phyloP scores from a whole-genome alignment of 2,888 invertebrate species.

The Anthophora plumipes region DNA sequence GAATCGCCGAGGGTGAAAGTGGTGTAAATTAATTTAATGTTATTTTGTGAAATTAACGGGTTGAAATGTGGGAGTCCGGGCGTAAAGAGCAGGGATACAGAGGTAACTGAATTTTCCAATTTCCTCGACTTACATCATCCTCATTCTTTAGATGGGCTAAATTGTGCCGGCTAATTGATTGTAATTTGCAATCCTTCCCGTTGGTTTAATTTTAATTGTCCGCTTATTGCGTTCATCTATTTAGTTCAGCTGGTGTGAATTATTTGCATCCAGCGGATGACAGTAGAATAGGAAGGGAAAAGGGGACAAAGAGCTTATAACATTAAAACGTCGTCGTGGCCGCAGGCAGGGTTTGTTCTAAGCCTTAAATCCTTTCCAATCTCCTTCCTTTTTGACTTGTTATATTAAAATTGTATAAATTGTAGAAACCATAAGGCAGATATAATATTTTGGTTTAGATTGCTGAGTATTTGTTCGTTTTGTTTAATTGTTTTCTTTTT shows the following conservation, averaged over 20 bases:
- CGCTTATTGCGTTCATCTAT: constrained; percentile 23
- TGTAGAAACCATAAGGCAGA: not conserved
- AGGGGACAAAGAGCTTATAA: constrained; percentile 49
- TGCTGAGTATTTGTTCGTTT: not conserved
- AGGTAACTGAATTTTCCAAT: not conserved
- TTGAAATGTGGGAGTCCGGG: not conserved
- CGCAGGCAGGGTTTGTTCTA: constrained; percentile 43
- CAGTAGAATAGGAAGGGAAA: constrained; percentile 37
- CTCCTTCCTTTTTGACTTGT: constrained; percentile 23
- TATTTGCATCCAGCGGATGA: constrained; percentile 43
- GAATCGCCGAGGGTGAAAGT: not conserved
- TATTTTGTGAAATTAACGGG: not conserved
- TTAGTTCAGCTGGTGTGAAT: constrained; percentile 45
- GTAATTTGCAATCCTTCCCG: not conserved
- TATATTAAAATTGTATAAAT: constrained; percentile 24
- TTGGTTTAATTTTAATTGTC: constrained; percentile 27
- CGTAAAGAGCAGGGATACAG: not conserved
- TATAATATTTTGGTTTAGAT: not conserved
- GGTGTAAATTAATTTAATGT: not conserved
- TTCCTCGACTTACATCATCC: not conserved
- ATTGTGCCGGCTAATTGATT: constrained; percentile 17
- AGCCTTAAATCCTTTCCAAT: constrained; percentile 48
- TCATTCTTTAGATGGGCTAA: not conserved
- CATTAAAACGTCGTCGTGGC: constrained; percentile 51
- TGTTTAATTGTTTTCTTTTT: not conserved